Percentiles rank a stretch among this genome's conserved stretches.
Evolutionary conservation across 2,113 vertebrate genomes (phyloP).

Genomic region (Stictonetta naevosa): DNA sequence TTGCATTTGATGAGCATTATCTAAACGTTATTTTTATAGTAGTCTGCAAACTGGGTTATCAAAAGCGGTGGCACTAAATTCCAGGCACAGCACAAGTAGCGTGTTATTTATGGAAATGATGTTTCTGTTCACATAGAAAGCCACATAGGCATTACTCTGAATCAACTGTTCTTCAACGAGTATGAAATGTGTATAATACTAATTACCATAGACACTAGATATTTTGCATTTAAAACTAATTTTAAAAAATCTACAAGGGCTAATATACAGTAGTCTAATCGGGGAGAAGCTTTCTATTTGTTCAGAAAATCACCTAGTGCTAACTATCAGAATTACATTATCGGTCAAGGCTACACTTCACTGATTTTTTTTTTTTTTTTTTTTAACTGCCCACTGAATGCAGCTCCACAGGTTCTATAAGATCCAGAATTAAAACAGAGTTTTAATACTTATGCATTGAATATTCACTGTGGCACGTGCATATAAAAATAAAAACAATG

Average conservation of each 20-base stretch:
- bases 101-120: not conserved
- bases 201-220: not conserved
- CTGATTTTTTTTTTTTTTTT: not conserved
- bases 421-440: rapidly evolving
- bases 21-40: not conserved
- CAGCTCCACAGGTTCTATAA: not conserved
- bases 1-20: not conserved
- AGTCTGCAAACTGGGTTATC: not conserved
- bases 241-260: not conserved
- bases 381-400: not conserved
- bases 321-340: not conserved
- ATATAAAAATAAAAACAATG: not conserved
- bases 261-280: not conserved
- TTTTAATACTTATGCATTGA: not conserved
- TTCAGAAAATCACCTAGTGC: not conserved
- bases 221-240: not conserved
- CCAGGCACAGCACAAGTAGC: not conserved
- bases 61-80: not conserved
- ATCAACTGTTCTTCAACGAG: not conserved
- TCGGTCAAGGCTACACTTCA: not conserved
- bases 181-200: not conserved
- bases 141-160: not conserved
- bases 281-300: not conserved
- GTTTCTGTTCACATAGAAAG: not conserved
- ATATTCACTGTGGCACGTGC: rapidly evolving